These are phyloP conservation scores for Ploceus nigricollis DNA, from an alignment of 2,113 vertebrate species.

Conservation along the genomic window DNA sequence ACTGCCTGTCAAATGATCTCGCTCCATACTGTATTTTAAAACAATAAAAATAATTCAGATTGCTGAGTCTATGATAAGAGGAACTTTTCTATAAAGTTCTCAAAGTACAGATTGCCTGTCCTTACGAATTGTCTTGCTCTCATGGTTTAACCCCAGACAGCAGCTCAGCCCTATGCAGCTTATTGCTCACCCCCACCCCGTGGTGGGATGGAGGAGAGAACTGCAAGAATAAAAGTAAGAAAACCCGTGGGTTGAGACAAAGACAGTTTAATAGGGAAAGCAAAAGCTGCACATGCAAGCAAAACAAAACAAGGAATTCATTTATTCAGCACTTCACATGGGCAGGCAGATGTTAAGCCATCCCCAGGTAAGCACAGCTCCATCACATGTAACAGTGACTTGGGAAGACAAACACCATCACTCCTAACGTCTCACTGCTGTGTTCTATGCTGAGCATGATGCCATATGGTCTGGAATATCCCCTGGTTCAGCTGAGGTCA, in stretches of 20 bases:
- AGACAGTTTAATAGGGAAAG: background rate
- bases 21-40: background rate
- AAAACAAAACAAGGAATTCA: background rate
- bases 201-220: background rate
- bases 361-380: background rate
- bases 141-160: background rate
- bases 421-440: background rate
- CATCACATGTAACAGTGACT: accelerated
- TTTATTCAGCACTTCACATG: background rate
- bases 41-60: background rate
- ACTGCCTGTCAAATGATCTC: background rate
- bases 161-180: accelerated
- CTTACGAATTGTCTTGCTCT: background rate
- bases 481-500: background rate
- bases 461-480: background rate
- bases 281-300: background rate
- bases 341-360: background rate
- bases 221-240: background rate
- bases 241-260: background rate
- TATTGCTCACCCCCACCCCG: accelerated
- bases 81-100: background rate
- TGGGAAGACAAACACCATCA: background rate
- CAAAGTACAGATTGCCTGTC: background rate
- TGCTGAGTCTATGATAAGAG: background rate
- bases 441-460: background rate